Base-by-base conservation (phyloP, 2,888 invertebrate species). In the Druceiella hillmani region DNA sequence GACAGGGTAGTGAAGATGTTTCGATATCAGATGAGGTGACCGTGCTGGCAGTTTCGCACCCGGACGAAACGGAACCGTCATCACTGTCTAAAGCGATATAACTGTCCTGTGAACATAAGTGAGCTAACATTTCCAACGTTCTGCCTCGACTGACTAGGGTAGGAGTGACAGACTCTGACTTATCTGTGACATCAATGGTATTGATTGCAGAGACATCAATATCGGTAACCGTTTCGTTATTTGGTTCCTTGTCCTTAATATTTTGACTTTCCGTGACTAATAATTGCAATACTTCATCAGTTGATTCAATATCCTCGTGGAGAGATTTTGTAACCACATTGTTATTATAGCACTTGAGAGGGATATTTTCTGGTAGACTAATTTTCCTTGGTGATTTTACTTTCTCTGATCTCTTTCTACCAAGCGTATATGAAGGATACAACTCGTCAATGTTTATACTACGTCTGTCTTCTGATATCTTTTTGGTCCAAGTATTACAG, bases 21-120 rank as follows among this genome's bases (percentile, higher is more conserved):
- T 78, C 78, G 22, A 67, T 59, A 52, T 78, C 78, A 26, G 76
- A 75, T 12, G 72, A 74, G 38, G 77, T 78, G 26, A 77, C 80
- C 5, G 84, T 84, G 59, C 84, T 84, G 33, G 83, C 83, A 9
- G 84, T 84, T 64, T 87, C 86, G 59, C 86, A 87, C 49, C 86
- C 87, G 54, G 85, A 86, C 46, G 86, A 86, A 55, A 87, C 79
- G 33, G 83, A 83, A 48, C 83, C 81, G 54, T 82, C 82, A 65
- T 83, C 83, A 61, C 81, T 79, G 53, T 83, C 82, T 47, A 75
- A 64, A 56, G 74, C 72, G 58, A 70, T 70, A 62, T 74, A 71
- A 57, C 73, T 64, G 55, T 37, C 33, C 27, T 43, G 36, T n/a
- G 36, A 10, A 26, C 43, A 43, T 17, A 38, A 30, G 17, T 64